Evolutionary conservation across 1,140 invertebrate genomes (phyloP).

Genomic region (Centruroides sculpturatus): DNA sequence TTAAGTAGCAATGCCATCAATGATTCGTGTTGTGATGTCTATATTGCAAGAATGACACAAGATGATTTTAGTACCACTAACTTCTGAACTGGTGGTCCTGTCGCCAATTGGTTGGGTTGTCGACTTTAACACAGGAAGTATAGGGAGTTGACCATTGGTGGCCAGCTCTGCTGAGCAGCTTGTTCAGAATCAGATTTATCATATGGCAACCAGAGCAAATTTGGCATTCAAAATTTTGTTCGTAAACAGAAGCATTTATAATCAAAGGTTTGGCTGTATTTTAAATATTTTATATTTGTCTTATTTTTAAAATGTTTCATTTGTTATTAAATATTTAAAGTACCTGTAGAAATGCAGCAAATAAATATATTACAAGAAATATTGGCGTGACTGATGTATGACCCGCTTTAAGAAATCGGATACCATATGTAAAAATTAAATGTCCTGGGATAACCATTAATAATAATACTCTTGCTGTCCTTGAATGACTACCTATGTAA

Average conservation of each 20-base stretch:
- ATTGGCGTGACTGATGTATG: conserved; percentile 30
- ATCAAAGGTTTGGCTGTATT: no score
- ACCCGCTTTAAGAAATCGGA: conserved; percentile 31
- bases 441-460: conserved; percentile 46
- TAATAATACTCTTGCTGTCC: conserved; percentile 41
- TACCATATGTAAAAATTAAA: conserved; percentile 40
- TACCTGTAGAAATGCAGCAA: conserved; percentile 34
- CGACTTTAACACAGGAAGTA: no score
- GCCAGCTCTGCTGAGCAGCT: neutral
- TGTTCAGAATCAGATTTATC: neutral
- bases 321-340: conserved; percentile 27
- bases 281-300: neutral
- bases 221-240: no score
- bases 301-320: neutral
- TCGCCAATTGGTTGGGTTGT: no score
- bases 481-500: conserved; percentile 23
- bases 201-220: no score
- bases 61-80: neutral
- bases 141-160: no score
- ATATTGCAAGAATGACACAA: no score
- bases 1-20: no score
- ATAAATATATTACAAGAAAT: conserved; percentile 34
- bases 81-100: no score
- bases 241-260: no score
- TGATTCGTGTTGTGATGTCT: neutral